phyloP scores from a whole-genome alignment of 1,140 invertebrate species.

The Atta cephalotes region DNA sequence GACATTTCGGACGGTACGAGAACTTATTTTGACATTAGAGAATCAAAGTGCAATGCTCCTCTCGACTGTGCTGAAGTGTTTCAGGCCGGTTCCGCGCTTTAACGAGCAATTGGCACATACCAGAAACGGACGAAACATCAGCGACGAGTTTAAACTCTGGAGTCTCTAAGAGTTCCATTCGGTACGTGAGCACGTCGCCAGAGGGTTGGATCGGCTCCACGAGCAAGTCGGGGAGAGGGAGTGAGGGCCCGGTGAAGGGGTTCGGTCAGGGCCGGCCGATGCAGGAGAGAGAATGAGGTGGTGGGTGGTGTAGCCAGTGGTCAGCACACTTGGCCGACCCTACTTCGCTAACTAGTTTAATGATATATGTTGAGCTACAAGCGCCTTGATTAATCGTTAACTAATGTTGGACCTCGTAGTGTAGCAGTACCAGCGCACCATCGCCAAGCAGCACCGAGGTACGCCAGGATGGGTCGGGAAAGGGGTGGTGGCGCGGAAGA shows the following conservation, averaged over 20 bases:
- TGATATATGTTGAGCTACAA: conserved; percentile 87
- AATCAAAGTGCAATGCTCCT: conserved; percentile 37
- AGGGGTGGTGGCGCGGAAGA: conserved; percentile 71
- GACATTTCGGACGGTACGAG: background rate
- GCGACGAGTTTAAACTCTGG: conserved; percentile 74
- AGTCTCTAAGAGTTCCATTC: conserved; percentile 85
- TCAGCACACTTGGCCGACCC: conserved; percentile 87
- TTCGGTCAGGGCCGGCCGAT: conserved; percentile 65
- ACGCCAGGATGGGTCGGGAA: conserved; percentile 2
- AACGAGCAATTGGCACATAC: conserved; percentile 75
- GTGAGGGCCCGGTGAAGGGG: conserved; percentile 70
- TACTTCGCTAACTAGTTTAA: conserved; percentile 87
- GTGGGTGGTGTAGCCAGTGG: conserved; percentile 83
- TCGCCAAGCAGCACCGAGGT: conserved; percentile 67
- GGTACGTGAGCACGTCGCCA: conserved; percentile 83
- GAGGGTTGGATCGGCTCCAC: conserved; percentile 75
- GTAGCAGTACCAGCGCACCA: conserved; percentile 76
- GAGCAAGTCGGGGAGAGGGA: conserved; percentile 63
- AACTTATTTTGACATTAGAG: conserved; percentile 57
- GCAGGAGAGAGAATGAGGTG: conserved; percentile 72
- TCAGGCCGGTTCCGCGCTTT: conserved; percentile 66
- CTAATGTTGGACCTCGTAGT: conserved; percentile 86
- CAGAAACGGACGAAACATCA: conserved; percentile 75
- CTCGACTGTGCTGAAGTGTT: conserved; percentile 55
- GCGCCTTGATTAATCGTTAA: conserved; percentile 87